These are phyloP conservation scores for Puma concolor DNA, from an alignment of 2,113 vertebrate species.

Conservation along the genomic window DNA sequence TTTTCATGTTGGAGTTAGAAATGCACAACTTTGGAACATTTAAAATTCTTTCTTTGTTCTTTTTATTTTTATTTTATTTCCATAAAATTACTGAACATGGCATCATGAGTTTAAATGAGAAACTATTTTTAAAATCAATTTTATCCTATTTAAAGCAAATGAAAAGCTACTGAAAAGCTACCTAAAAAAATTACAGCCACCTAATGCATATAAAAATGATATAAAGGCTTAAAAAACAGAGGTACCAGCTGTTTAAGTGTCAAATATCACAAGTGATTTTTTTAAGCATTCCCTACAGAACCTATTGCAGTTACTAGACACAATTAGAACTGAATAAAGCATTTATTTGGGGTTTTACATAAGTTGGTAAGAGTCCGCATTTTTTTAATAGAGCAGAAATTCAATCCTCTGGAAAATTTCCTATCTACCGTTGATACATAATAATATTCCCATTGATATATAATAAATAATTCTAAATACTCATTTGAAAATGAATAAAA, in stretches of 20 bases:
- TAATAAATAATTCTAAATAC: conserved; percentile 22
- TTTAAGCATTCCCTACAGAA: conserved; percentile 72
- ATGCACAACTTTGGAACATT: conserved; percentile 49
- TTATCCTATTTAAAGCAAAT: conserved; percentile 76
- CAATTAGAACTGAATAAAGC: conserved; percentile 62
- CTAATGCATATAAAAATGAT: conserved; percentile 63
- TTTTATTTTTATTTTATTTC: conserved; percentile 25
- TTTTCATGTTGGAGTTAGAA: background rate
- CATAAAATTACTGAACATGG: conserved; percentile 84
- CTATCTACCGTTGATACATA: background rate
- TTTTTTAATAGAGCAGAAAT: conserved; percentile 53
- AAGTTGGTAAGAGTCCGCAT: conserved; percentile 29
- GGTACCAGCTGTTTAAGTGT: conserved; percentile 65
- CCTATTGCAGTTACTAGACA: conserved; percentile 25
- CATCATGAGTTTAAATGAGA: conserved; percentile 74
- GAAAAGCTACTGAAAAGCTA: conserved; percentile 77
- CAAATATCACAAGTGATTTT: conserved; percentile 54
- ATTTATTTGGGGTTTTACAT: background rate
- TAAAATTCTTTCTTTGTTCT: conserved; percentile 82
- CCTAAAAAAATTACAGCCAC: conserved; percentile 61
- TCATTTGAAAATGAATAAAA: conserved; percentile 5
- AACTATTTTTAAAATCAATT: conserved; percentile 80
- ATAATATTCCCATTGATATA: background rate
- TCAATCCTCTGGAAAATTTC: conserved; percentile 48
- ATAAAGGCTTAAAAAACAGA: conserved; percentile 74